Percentiles rank a stretch among this genome's conserved stretches.
phyloP scores from a whole-genome alignment of 2,797 vertebrate species.

The Chloroceryle inda region DNA sequence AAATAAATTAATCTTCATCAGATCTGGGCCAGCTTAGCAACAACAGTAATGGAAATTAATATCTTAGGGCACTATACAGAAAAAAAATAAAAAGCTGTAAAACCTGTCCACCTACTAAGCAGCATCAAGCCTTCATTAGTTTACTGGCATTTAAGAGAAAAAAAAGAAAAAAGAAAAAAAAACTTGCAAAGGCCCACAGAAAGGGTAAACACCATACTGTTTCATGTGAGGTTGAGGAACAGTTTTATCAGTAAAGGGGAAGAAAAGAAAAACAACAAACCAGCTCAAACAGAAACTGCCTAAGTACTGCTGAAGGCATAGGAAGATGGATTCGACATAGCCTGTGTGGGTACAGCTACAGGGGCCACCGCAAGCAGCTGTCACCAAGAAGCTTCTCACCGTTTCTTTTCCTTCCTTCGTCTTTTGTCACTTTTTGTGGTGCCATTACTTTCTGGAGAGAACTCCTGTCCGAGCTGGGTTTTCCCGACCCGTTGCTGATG shows the following conservation, averaged over 20 bases:
- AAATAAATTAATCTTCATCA: conserved; percentile 3
- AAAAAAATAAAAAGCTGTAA: neutral
- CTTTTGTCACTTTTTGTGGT: conserved; percentile 92
- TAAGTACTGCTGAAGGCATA: neutral
- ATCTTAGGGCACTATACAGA: neutral
- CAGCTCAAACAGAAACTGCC: neutral
- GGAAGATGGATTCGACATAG: accelerated
- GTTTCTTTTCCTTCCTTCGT: conserved; percentile 89
- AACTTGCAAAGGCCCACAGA: neutral
- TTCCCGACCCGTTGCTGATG: conserved; percentile 95
- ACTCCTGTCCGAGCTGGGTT: conserved; percentile 88
- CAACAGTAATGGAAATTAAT: conserved; percentile 5
- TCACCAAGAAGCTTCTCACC: conserved; percentile 83
- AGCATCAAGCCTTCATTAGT: neutral
- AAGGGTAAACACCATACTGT: neutral
- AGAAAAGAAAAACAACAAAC: neutral
- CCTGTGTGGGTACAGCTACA: neutral
- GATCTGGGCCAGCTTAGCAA: neutral
- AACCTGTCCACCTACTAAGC: neutral
- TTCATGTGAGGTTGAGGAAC: neutral
- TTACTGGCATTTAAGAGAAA: neutral
- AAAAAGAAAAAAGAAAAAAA: neutral
- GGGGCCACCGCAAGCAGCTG: neutral
- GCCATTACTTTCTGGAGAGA: conserved; percentile 92
- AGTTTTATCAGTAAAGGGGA: neutral